Evolutionary conservation across 2,888 invertebrate species (phyloP).

Genomic region (Orthonevra nobilis): DNA sequence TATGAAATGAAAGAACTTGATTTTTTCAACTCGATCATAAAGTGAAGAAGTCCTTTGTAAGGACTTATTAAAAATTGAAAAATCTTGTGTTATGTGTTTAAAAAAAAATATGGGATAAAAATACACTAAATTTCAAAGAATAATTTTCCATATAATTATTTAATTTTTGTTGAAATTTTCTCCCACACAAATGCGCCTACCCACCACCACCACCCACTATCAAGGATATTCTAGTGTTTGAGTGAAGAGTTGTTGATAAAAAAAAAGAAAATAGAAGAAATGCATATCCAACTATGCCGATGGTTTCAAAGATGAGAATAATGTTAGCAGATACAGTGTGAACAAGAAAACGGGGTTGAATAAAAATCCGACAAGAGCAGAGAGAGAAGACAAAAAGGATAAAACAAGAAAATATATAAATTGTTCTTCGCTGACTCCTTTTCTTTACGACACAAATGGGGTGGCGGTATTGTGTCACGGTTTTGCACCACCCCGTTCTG

Average conservation of each 20-base stretch:
- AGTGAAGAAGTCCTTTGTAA: conserved; percentile 18
- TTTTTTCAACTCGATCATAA: conserved; percentile 71
- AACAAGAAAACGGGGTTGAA: conserved; percentile 16
- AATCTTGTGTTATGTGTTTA: not conserved
- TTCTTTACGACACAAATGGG: conserved; percentile 49
- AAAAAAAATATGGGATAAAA: conserved; percentile 43
- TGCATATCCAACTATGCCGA: conserved; percentile 60
- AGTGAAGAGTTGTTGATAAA: conserved; percentile 55
- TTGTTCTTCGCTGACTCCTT: conserved; percentile 44
- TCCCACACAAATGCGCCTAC: conserved; percentile 16
- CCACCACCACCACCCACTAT: conserved; percentile 54
- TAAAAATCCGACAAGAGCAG: no score
- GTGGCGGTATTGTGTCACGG: conserved; percentile 65
- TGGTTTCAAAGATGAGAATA: conserved; percentile 56
- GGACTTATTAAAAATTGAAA: not conserved
- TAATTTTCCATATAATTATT: conserved; percentile 21
- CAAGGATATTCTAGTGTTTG: conserved; percentile 62
- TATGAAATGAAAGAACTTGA: conserved; percentile 67
- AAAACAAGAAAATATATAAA: conserved; percentile 28
- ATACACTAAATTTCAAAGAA: not conserved
- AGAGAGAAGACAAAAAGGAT: conserved; percentile 31
- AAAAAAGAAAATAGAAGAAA: conserved; percentile 41
- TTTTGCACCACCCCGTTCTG: conserved; percentile 63
- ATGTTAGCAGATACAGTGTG: conserved; percentile 47
- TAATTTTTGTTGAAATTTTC: conserved; percentile 38